phyloP scores from a whole-genome alignment of 2,797 vertebrate species.

The Calcarius lapponicus region DNA sequence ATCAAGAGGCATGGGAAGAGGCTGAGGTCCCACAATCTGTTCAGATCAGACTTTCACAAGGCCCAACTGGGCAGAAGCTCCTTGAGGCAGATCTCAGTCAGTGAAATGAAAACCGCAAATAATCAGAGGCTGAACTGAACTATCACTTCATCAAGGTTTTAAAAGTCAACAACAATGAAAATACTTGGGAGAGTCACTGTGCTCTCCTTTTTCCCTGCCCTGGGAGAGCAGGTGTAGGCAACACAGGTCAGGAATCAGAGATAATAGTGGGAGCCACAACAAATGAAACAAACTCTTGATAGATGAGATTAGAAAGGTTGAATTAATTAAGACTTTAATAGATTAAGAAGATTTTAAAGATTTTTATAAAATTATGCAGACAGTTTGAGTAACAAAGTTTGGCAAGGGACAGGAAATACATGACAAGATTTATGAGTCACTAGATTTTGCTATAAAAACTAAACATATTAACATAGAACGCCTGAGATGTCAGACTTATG shows the following conservation, averaged over 20 bases:
- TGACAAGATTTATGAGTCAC: neutral
- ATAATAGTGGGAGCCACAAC: neutral
- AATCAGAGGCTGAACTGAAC: neutral
- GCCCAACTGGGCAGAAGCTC: neutral
- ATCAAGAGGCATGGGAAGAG: neutral
- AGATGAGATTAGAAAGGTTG: neutral
- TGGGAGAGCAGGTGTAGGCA: neutral
- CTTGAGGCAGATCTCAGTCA: neutral
- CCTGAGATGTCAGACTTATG: neutral
- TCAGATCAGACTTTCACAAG: neutral
- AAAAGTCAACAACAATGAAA: neutral
- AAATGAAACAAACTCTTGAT: neutral
- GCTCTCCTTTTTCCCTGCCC: neutral
- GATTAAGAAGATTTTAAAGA: neutral
- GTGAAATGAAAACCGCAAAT: neutral
- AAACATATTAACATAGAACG: neutral
- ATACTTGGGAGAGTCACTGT: neutral
- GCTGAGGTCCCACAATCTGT: neutral
- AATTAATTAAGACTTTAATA: neutral
- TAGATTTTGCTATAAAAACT: neutral
- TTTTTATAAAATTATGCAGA: neutral
- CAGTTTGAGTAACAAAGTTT: neutral
- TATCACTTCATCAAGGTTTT: neutral
- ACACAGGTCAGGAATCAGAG: neutral
- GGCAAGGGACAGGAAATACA: neutral